Conservation (phyloP, 2,888 invertebrate species). For the Hyposoter dolosus region DNA sequence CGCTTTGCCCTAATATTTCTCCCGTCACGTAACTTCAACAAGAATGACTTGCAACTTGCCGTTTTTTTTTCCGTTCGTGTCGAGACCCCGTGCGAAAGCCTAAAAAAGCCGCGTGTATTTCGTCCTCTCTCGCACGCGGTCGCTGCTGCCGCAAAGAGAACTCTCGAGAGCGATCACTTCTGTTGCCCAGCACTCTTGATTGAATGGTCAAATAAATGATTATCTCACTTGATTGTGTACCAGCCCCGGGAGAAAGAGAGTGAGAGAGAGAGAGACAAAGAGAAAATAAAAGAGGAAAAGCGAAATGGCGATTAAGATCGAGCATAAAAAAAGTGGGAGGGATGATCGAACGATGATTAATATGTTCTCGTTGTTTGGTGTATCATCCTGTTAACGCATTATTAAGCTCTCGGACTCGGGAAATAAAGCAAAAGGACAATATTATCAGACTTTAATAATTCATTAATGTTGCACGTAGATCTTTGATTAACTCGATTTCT, state of each 20-base stretch:
- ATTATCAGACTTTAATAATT: constrained; percentile 40
- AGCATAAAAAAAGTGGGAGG: constrained; percentile 47
- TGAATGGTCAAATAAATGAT: constrained; percentile 82
- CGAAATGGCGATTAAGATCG: constrained; percentile 49
- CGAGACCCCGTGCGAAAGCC: constrained; percentile 42
- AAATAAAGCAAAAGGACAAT: constrained; percentile 40
- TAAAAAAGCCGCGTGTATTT: constrained; percentile 37
- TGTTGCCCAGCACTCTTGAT: constrained; percentile 57
- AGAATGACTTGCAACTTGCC: constrained; percentile 57
- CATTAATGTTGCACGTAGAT: not conserved
- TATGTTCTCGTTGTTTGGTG: constrained; percentile 62
- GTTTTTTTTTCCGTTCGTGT: constrained; percentile 5
- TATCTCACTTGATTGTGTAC: constrained; percentile 73
- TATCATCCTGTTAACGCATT: constrained; percentile 34
- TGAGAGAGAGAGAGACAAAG: constrained; percentile 54
- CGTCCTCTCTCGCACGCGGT: not conserved
- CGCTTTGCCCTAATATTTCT: constrained; percentile 58
- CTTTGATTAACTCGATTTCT: constrained; percentile 19
- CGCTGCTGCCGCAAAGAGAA: constrained; percentile 7
- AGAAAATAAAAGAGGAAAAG: constrained; percentile 52
- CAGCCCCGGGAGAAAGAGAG: constrained; percentile 51
- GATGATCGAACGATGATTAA: constrained; percentile 82
- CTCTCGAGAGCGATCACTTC: constrained; percentile 28
- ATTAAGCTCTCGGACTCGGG: not conserved
- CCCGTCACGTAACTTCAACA: constrained; percentile 63